Percentiles rank a stretch among this genome's conserved stretches.
These are phyloP conservation scores for Macropus fuliginosus DNA, from an alignment of 2,797 vertebrate species.

Conservation along the genomic window DNA sequence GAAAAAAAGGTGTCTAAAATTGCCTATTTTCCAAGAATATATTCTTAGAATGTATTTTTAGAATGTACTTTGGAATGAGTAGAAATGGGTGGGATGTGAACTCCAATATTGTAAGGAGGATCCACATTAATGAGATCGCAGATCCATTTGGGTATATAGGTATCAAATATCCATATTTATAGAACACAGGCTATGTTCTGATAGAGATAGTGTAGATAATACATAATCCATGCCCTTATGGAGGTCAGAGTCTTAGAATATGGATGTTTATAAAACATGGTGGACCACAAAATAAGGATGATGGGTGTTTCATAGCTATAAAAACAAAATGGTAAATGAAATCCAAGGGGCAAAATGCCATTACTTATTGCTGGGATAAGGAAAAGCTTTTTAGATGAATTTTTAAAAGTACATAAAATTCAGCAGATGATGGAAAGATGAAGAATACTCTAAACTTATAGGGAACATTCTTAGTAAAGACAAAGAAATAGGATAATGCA, in stretches of 20 bases:
- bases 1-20: not conserved
- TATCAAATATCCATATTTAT: not conserved
- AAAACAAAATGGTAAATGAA: not conserved
- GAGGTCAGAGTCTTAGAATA: not conserved
- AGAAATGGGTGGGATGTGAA: not conserved
- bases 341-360: not conserved
- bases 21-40: not conserved
- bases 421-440: too few species aligned
- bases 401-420: not conserved
- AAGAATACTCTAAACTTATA: too few species aligned
- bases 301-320: not conserved
- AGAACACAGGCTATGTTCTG: too few species aligned
- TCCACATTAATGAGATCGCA: not conserved
- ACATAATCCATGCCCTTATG: not conserved
- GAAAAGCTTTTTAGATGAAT: not conserved
- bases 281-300: not conserved
- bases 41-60: too few species aligned
- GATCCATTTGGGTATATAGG: not conserved
- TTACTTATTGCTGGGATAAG: not conserved
- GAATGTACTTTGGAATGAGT: too few species aligned
- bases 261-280: not conserved
- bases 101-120: not conserved
- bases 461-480: too few species aligned
- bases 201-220: too few species aligned
- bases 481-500: too few species aligned